Conservation (phyloP, 64 coral and sea anemone species). For the Montipora capricornis region DNA sequence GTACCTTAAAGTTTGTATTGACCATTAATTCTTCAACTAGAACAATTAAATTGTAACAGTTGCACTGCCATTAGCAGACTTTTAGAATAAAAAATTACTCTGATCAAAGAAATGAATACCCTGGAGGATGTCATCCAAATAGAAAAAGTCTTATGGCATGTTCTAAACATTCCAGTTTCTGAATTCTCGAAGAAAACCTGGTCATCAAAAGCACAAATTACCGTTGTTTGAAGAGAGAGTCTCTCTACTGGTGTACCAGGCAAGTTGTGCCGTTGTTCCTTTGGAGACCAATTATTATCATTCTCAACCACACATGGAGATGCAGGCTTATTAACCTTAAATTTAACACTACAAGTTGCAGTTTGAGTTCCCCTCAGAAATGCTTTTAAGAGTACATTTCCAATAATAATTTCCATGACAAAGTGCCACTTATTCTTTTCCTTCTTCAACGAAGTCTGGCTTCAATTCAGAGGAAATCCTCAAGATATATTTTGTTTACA, state of each 20-base stretch:
- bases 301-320: not conserved
- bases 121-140: not conserved
- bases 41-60: too few species aligned
- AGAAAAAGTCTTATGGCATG: not conserved
- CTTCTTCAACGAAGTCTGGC: not conserved
- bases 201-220: not conserved
- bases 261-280: slow-evolving; percentile 15
- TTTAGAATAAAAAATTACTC: too few species aligned
- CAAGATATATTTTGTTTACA: not conserved
- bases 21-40: too few species aligned
- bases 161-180: too few species aligned
- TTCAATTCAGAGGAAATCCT: not conserved
- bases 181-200: not conserved
- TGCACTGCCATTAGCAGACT: too few species aligned
- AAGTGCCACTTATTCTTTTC: not conserved
- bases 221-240: slow-evolving; percentile 25
- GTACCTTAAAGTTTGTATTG: too few species aligned
- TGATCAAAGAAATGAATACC: too few species aligned
- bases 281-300: not conserved
- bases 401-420: slow-evolving; percentile 52
- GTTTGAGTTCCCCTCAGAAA: slow-evolving; percentile 23
- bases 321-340: not conserved
- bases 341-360: not conserved
- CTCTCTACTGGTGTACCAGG: slow-evolving; percentile 42
- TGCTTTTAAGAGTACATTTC: slow-evolving; percentile 30